Percentiles rank a stretch among this genome's conserved stretches.
phyloP scores from a whole-genome alignment of 2,797 vertebrate species.

The Petrocephalus schoutedeni region DNA sequence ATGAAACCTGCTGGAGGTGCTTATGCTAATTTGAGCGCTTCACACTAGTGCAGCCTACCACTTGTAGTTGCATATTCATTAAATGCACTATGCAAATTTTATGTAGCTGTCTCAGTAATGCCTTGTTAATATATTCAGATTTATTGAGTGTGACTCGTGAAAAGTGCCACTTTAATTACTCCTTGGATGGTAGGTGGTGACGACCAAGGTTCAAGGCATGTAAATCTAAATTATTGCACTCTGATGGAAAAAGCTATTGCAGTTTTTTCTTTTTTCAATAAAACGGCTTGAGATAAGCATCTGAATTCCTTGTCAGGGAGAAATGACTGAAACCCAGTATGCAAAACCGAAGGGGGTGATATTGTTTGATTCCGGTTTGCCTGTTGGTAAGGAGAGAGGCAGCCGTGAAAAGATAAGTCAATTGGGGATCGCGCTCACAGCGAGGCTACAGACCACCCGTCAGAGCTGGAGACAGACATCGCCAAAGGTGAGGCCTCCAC shows the following conservation, averaged over 20 bases:
- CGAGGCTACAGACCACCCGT: background rate
- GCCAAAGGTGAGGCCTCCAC: background rate
- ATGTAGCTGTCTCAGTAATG: conserved; percentile 98
- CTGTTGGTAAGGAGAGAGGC: background rate
- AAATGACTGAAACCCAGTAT: background rate
- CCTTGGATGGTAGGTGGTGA: conserved; percentile 81
- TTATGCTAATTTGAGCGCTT: conserved; percentile 99
- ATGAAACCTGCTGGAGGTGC: conserved; percentile 99
- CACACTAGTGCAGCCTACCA: conserved; percentile 96
- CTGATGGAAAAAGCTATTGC: background rate
- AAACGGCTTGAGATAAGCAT: background rate
- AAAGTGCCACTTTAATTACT: conserved; percentile 99
- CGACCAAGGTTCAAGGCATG: conserved; percentile 66
- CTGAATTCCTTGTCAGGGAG: background rate
- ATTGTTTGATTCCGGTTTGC: background rate
- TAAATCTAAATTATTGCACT: background rate
- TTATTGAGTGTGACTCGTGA: conserved; percentile 97
- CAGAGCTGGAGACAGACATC: background rate
- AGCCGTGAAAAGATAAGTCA: background rate
- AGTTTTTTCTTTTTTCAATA: background rate
- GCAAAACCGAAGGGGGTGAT: background rate
- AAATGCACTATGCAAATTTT: conserved; percentile 99
- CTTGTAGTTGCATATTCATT: conserved; percentile 99
- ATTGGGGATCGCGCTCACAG: background rate
- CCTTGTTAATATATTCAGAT: conserved; percentile 99